Evolutionary conservation across 1,140 invertebrate genomes (phyloP).

Genomic region (Pseudomyrmex gracilis): DNA sequence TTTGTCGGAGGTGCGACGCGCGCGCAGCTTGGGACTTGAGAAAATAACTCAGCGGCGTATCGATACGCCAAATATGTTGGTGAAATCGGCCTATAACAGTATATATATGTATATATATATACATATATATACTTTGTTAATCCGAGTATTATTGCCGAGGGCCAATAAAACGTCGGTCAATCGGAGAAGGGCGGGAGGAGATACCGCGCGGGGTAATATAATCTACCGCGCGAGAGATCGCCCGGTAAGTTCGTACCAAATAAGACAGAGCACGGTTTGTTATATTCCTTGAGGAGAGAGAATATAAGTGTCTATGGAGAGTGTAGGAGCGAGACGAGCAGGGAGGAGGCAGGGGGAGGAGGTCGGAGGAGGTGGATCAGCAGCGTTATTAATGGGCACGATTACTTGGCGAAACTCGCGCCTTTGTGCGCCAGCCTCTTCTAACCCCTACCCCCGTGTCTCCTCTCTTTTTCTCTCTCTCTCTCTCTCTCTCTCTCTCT

Average conservation of each 20-base stretch:
- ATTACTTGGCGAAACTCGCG: conserved; percentile 83
- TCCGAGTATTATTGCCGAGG: conserved; percentile 15
- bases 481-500: background rate
- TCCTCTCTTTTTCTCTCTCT: background rate
- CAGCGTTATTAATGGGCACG: conserved; percentile 82
- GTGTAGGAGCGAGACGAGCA: conserved; percentile 34
- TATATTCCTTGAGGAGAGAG: conserved; percentile 50
- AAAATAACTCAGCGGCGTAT: background rate
- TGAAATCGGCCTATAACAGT: conserved; percentile 15
- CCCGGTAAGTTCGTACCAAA: conserved; percentile 45
- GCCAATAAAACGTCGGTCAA: background rate
- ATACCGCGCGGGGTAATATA: conserved; percentile 11
- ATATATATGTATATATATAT: too few species aligned
- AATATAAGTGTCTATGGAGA: conserved; percentile 47
- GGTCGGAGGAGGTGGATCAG: conserved; percentile 75
- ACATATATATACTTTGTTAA: too few species aligned
- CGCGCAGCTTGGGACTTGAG: background rate
- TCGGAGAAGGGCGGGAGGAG: background rate
- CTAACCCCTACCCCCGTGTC: conserved; percentile 37
- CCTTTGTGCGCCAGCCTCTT: conserved; percentile 75
- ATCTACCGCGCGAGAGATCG: conserved; percentile 44
- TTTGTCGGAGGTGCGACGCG: background rate
- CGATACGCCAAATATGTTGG: background rate
- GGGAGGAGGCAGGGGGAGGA: conserved; percentile 21
- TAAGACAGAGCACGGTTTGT: conserved; percentile 57